A percentile compares a stretch with the other conserved stretches of the same genome.
Conservation (phyloP, 1,140 invertebrate species). For the Scaptomyza hsui region DNA sequence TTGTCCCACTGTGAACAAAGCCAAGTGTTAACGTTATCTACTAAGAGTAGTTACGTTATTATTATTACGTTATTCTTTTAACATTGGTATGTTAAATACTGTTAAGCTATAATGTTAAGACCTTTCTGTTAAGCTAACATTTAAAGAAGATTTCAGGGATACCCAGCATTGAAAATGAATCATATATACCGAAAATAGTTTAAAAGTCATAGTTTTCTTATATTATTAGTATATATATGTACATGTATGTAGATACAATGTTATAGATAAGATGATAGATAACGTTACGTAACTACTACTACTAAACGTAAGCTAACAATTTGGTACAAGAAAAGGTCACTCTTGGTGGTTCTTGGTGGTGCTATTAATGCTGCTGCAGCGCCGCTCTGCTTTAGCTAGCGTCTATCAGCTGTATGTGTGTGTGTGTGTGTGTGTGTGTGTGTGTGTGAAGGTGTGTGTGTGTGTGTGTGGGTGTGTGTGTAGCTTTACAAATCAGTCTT, state of each 20-base stretch:
- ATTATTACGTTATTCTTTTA: too few species aligned
- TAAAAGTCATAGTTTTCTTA: conserved; percentile 26
- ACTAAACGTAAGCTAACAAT: conserved; percentile 50
- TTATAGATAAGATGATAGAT: conserved; percentile 26
- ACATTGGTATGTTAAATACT: too few species aligned
- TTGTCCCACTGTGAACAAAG: too few species aligned
- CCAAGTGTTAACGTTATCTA: too few species aligned
- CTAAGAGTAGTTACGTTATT: too few species aligned
- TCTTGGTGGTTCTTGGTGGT: conserved; percentile 51
- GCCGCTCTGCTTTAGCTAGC: conserved; percentile 50
- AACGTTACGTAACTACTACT: conserved; percentile 14
- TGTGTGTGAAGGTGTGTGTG: conserved; percentile 31
- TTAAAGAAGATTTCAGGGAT: too few species aligned
- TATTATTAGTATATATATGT: conserved; percentile 28
- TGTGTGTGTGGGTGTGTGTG: conserved; percentile 28
- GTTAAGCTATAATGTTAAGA: too few species aligned
- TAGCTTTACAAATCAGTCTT: conserved; percentile 89
- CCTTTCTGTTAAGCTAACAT: neutral
- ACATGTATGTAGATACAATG: conserved; percentile 5
- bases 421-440: conserved; percentile 27
- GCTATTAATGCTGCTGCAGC: conserved; percentile 22
- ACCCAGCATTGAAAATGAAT: neutral
- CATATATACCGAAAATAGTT: conserved; percentile 8
- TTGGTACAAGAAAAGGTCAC: conserved; percentile 63
- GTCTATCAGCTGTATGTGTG: conserved; percentile 61